Evolutionary conservation across 2,113 vertebrate genomes (phyloP), one percentile per base, ranked within the genome.

Genomic region (Herpetotheres cachinnans): DNA sequence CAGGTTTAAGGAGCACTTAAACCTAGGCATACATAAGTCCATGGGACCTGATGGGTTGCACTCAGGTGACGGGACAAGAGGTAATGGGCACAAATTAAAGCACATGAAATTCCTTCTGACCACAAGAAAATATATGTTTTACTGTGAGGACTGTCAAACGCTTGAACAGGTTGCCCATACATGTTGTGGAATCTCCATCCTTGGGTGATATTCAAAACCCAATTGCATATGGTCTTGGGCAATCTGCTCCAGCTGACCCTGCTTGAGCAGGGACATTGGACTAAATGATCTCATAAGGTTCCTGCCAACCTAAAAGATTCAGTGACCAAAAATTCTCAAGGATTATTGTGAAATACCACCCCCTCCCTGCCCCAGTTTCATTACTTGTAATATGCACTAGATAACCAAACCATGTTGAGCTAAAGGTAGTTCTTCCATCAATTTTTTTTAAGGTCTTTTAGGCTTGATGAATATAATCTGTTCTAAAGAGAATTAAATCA

Each of bases 401-500:
- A 44, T 62, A 83, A 83, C 69, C 36, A 86, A 92, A 70, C 16
- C 32, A 65, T 1, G 3, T 29, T 20, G 74, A 89, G 29, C 38
- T 44, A 14, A 25, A 84, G 63, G 17, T 24, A 71, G n/a, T 40
- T 85, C 65, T 93, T 73, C 55, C 52, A 91, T 52, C 65, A 29
- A 50, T 94, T 72, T 93, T 80, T 80, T 77, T 84, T 71, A 87
- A 92, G 47, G 26, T 47, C 46, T 67, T 83, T 54, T 32, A 84
- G 29, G 47, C 55, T 52, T 71, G 44, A 89, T 89, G 63, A 79
- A 86, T 46, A 73, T 69, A 59, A 94, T 52, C 80, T 81, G 26
- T 21, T 82, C 87, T 82, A 87, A 91, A 79, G 69, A 54, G 81
- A 89, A 96, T 93, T 86, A 84, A 89, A 95, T 82, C 49, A 84